phyloP scores from a whole-genome alignment of 92 coral and sea anemone genomes.

The Epizoanthus fatuus region DNA sequence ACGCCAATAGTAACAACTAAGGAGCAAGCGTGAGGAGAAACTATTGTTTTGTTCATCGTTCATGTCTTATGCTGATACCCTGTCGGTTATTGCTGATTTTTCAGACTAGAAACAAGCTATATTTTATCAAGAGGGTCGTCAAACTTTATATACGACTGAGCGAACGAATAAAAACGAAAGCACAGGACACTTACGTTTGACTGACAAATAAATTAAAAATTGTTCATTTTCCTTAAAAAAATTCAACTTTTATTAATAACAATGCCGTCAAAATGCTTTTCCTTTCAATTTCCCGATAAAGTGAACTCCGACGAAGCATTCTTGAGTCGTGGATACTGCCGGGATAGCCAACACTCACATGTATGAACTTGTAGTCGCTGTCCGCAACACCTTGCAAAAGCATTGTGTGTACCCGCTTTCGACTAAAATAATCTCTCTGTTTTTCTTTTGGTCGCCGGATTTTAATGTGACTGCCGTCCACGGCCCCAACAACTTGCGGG shows the following conservation, averaged over 20 bases:
- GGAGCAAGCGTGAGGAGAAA: neutral
- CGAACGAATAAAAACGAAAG: no score
- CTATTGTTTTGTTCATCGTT: no score
- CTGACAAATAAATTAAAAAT: no score
- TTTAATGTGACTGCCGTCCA: constrained; percentile 54
- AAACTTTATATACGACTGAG: no score
- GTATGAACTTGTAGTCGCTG: constrained; percentile 34
- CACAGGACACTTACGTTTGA: no score
- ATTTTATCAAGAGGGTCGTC: no score
- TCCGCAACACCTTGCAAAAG: constrained; percentile 46
- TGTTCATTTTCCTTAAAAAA: no score
- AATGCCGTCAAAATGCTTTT: constrained; percentile 39
- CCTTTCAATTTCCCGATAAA: constrained; percentile 57
- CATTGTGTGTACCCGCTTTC: constrained; percentile 51
- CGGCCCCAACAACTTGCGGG: constrained; percentile 74
- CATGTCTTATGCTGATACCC: no score
- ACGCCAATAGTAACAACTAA: neutral
- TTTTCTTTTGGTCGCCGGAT: constrained; percentile 56
- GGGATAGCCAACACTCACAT: constrained; percentile 65
- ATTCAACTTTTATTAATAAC: no score
- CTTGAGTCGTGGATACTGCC: constrained; percentile 56
- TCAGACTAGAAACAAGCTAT: no score
- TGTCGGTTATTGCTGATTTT: no score
- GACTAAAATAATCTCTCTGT: constrained; percentile 42
- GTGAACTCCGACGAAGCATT: constrained; percentile 58